A percentile compares a stretch with the other conserved stretches of the same genome.
phyloP scores from a whole-genome alignment of 2,888 invertebrate genomes.

The Pseudeuparius sepicola region DNA sequence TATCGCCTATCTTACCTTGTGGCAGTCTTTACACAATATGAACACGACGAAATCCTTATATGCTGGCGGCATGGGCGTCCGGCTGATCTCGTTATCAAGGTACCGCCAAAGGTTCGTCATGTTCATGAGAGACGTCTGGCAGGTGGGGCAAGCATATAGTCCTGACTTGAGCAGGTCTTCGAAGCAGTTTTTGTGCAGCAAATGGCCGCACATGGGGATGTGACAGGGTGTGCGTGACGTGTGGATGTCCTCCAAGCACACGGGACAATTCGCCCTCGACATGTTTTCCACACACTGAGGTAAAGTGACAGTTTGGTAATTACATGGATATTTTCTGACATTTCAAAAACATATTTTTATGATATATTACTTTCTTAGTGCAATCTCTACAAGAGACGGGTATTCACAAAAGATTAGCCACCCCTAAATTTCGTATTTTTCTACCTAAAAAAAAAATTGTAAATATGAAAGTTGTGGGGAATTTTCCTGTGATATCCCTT shows the following conservation, averaged over 20 bases:
- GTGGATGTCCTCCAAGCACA: conserved; percentile 85
- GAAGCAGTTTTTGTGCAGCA: conserved; percentile 77
- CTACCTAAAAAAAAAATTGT: too few species aligned
- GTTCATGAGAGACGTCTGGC: conserved; percentile 78
- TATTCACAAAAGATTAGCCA: too few species aligned
- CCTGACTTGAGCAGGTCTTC: conserved; percentile 66
- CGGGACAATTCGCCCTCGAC: conserved; percentile 79
- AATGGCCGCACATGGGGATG: conserved; percentile 83
- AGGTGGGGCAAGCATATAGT: conserved; percentile 81
- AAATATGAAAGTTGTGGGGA: too few species aligned
- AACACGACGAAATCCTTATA: conserved; percentile 71
- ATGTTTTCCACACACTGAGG: conserved; percentile 82
- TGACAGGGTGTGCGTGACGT: conserved; percentile 82
- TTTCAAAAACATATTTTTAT: too few species aligned
- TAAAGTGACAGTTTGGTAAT: too few species aligned
- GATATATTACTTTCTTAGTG: too few species aligned
- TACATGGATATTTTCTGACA: too few species aligned
- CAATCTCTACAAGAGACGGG: too few species aligned
- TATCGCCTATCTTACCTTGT: conserved; percentile 69
- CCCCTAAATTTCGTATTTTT: too few species aligned
- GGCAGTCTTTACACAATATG: conserved; percentile 86
- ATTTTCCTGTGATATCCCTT: too few species aligned
- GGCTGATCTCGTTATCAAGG: conserved; percentile 70
- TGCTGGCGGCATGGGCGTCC: conserved; percentile 76
- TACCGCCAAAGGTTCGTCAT: conserved; percentile 78